Percentiles rank a stretch among this genome's conserved stretches.
Evolutionary conservation across 2,797 vertebrate species (phyloP).

Genomic region (Selene dorsalis): DNA sequence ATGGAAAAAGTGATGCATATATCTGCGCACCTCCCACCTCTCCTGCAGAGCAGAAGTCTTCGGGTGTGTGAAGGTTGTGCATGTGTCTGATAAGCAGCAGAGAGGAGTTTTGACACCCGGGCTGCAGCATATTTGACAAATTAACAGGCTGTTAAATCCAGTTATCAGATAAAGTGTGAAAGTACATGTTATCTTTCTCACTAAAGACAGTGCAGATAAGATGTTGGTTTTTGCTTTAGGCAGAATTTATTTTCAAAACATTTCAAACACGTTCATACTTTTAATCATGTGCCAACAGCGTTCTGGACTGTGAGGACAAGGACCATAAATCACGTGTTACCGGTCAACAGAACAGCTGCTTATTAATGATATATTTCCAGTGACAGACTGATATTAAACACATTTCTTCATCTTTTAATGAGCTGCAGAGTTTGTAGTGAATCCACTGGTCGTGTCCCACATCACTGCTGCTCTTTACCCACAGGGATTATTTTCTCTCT

Average conservation of each 20-base stretch:
- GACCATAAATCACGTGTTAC: background rate
- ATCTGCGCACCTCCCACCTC: background rate
- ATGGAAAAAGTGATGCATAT: background rate
- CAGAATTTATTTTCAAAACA: background rate
- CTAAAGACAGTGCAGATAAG: background rate
- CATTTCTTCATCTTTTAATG: background rate
- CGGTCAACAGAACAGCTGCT: background rate
- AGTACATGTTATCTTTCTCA: constrained; percentile 7
- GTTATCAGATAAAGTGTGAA: constrained; percentile 12
- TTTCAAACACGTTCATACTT: background rate
- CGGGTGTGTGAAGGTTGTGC: background rate
- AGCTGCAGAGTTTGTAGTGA: background rate
- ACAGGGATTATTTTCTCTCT: background rate
- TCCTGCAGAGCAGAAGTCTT: background rate
- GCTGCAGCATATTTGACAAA: constrained; percentile 13
- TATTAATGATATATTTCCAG: background rate
- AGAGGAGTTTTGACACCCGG: background rate
- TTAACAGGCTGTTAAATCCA: constrained; percentile 4
- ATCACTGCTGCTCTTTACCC: constrained; percentile 3
- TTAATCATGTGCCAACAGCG: background rate
- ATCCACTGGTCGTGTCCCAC: background rate
- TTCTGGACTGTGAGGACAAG: background rate
- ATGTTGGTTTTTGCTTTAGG: constrained; percentile 5
- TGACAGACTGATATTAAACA: background rate
- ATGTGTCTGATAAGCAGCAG: constrained; percentile 13